phyloP scores from a whole-genome alignment of 2,113 vertebrate species.

The Gymnorhina tibicen region DNA sequence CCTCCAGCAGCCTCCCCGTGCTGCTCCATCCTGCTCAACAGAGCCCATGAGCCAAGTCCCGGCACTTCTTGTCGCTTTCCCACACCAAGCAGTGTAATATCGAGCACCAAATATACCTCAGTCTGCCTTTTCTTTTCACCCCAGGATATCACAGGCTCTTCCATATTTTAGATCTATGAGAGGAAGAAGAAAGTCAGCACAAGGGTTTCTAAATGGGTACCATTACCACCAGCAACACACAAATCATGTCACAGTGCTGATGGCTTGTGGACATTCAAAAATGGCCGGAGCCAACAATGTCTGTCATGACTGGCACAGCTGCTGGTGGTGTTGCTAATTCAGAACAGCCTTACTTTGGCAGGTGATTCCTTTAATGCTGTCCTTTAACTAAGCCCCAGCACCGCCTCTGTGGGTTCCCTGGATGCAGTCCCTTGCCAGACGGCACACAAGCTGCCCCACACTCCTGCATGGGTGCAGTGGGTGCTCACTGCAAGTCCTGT shows the following conservation, averaged over 20 bases:
- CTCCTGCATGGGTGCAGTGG: not conserved
- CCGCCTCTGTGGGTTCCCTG: not conserved
- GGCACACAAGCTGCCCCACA: accelerated
- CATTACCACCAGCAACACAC: not conserved
- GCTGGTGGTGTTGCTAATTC: not conserved
- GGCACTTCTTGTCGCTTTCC: accelerated
- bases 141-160: not conserved
- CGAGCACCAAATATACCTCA: not conserved
- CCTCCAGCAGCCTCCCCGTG: not conserved
- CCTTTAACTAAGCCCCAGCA: not conserved
- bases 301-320: not conserved
- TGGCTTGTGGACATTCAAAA: not conserved
- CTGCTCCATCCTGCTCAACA: not conserved
- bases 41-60: not conserved
- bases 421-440: not conserved
- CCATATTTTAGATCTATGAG: not conserved
- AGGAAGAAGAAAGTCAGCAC: not conserved
- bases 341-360: not conserved
- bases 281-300: accelerated
- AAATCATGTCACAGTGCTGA: not conserved
- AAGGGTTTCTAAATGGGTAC: not conserved
- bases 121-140: not conserved
- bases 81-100: not conserved
- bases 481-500: accelerated
- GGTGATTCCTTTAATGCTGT: not conserved